Conservation (phyloP, 2,113 vertebrate genomes). For the Puntigrus tetrazona region DNA sequence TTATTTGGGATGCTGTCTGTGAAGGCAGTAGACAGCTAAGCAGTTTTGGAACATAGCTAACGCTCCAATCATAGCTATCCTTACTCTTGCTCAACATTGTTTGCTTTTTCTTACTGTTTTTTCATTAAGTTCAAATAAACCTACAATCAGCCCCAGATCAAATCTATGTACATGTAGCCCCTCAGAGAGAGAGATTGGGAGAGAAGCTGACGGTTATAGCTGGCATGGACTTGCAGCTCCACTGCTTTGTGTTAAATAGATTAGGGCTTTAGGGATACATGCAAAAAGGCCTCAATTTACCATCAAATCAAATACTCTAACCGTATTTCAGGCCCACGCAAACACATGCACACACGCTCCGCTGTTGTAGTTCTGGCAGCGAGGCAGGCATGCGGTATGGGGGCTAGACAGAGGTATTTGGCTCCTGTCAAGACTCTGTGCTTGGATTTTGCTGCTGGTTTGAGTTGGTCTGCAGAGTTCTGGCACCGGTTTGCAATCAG, state of each 20-base stretch:
- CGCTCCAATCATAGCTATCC: neutral
- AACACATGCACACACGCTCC: neutral
- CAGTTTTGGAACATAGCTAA: neutral
- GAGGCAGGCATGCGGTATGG: constrained; percentile 18
- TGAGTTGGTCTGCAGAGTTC: constrained; percentile 7
- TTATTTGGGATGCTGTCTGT: neutral
- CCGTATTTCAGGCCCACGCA: constrained; percentile 65
- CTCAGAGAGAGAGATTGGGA: neutral
- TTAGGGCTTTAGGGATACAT: constrained; percentile 73
- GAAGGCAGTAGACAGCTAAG: neutral
- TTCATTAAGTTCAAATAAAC: neutral
- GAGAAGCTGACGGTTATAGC: constrained; percentile 53
- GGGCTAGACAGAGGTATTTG: constrained; percentile 52
- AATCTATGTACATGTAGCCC: neutral
- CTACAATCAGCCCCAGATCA: constrained; percentile 5
- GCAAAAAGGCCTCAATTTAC: constrained; percentile 64
- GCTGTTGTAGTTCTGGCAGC: constrained; percentile 31
- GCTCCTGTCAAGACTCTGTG: constrained; percentile 32
- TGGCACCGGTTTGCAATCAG: neutral
- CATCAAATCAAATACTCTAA: constrained; percentile 74
- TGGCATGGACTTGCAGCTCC: constrained; percentile 37
- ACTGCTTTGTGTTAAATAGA: constrained; percentile 75
- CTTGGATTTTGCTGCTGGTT: constrained; percentile 30
- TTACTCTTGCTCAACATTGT: neutral
- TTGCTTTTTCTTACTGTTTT: constrained; percentile 14